Conservation (phyloP, 2,888 invertebrate genomes). For the Hymenopus coronatus region DNA sequence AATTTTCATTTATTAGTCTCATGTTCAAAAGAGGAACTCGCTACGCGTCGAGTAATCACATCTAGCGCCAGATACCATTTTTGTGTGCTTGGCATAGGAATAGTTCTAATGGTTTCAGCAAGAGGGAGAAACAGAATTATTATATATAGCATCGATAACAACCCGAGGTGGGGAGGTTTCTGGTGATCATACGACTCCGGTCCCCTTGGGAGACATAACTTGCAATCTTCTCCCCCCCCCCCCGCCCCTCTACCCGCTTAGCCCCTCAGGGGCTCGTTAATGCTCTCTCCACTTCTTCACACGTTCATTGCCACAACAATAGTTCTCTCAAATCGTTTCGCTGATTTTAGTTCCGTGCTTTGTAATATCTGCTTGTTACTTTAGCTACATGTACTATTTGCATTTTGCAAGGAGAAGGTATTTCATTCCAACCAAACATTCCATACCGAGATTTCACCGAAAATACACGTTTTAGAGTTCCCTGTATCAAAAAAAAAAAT, state of each 20-base stretch:
- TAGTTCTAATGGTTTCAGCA: not conserved
- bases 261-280: constrained; percentile 14
- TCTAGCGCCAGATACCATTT: not conserved
- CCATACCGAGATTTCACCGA: too few species aligned
- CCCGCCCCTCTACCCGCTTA: not conserved
- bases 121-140: not conserved
- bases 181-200: constrained; percentile 18
- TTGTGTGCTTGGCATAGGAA: not conserved
- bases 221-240: constrained; percentile 18
- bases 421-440: too few species aligned
- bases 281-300: not conserved
- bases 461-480: too few species aligned
- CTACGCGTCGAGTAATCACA: too few species aligned
- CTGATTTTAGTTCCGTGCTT: not conserved
- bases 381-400: not conserved
- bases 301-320: not conserved
- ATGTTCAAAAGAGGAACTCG: too few species aligned
- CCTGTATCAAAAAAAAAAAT: too few species aligned
- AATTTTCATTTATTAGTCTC: too few species aligned
- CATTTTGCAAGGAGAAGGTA: too few species aligned
- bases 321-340: not conserved
- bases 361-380: not conserved
- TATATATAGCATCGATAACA: not conserved
- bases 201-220: constrained; percentile 26
- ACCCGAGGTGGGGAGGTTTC: not conserved